phyloP scores from a whole-genome alignment of 2,888 invertebrate species.

The Eucriotettix oculatus region DNA sequence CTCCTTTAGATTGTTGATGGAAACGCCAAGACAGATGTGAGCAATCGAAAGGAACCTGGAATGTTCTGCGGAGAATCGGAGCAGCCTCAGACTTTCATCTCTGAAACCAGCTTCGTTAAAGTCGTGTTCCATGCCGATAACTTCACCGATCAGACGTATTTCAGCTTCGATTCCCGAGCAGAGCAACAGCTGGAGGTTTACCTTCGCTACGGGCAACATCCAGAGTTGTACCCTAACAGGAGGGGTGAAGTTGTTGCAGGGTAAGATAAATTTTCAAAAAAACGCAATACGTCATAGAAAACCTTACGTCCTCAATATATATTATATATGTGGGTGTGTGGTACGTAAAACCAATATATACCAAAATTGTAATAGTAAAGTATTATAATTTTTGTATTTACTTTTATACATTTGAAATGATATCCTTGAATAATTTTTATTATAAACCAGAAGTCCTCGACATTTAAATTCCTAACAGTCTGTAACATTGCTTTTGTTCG shows the following conservation, averaged over 20 bases:
- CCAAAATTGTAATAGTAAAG: too few relatives aligned
- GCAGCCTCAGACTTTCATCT: slow-evolving; percentile 86
- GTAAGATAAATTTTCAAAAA: too few relatives aligned
- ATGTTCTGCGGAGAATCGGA: slow-evolving; percentile 88
- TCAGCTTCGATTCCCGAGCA: slow-evolving; percentile 71
- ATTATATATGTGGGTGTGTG: too few relatives aligned
- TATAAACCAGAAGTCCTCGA: too few relatives aligned
- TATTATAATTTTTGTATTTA: too few relatives aligned
- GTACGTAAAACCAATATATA: too few relatives aligned
- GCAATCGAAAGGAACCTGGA: slow-evolving; percentile 74
- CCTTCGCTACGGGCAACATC: slow-evolving; percentile 82
- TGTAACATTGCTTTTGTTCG: too few relatives aligned
- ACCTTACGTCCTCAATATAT: too few relatives aligned
- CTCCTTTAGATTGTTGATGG: slow-evolving; percentile 69
- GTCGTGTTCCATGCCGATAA: slow-evolving; percentile 84
- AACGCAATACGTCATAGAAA: too few relatives aligned
- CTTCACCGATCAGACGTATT: slow-evolving; percentile 83
- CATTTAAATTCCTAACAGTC: too few relatives aligned
- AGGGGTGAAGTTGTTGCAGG: slow-evolving; percentile 77
- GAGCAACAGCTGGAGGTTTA: slow-evolving; percentile 86
- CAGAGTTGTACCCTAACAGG: slow-evolving; percentile 79
- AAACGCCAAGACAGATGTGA: slow-evolving; percentile 76
- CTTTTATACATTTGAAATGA: too few relatives aligned
- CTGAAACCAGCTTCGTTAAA: slow-evolving; percentile 84
- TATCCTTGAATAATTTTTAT: too few relatives aligned